A percentile compares a stretch with the other conserved stretches of the same genome.
phyloP scores from a whole-genome alignment of 1,140 invertebrate species.

The Aphelinus atriplicis region DNA sequence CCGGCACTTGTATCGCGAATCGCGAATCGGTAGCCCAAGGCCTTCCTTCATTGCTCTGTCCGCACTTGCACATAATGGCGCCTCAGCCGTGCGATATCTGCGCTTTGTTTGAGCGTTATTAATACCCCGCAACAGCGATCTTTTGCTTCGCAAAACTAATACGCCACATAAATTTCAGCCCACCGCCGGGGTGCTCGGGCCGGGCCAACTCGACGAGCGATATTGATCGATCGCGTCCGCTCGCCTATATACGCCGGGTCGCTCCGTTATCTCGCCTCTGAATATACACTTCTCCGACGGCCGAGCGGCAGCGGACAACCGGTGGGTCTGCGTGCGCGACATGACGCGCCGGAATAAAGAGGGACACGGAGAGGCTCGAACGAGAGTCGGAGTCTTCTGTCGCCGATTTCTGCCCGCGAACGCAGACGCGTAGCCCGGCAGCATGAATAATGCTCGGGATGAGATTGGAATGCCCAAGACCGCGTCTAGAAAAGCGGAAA shows the following conservation, averaged over 20 bases:
- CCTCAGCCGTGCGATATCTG: background rate
- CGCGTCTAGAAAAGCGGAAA: slow-evolving; percentile 28
- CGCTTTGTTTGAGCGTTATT: slow-evolving; percentile 20
- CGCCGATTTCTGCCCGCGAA: slow-evolving; percentile 28
- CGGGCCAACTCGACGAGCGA: no score
- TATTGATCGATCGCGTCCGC: slow-evolving; percentile 22
- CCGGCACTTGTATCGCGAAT: slow-evolving; percentile 14
- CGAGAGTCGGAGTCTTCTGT: slow-evolving; percentile 21
- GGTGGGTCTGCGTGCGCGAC: background rate
- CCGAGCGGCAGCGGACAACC: no score
- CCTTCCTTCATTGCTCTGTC: slow-evolving; percentile 17
- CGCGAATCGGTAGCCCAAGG: slow-evolving; percentile 27
- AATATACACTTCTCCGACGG: no score
- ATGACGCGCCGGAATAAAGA: background rate
- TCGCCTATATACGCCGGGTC: background rate
- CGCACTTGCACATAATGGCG: background rate
- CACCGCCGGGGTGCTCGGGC: no score
- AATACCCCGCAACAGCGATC: background rate
- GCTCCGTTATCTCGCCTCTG: no score
- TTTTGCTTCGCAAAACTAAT: no score
- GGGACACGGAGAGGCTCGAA: background rate
- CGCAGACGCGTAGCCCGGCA: slow-evolving; percentile 16
- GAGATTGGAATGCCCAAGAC: slow-evolving; percentile 30
- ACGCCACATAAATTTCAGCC: no score
- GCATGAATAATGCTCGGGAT: slow-evolving; percentile 28